Conservation (phyloP, 2,797 vertebrate genomes). For the Champsocephalus esox region DNA sequence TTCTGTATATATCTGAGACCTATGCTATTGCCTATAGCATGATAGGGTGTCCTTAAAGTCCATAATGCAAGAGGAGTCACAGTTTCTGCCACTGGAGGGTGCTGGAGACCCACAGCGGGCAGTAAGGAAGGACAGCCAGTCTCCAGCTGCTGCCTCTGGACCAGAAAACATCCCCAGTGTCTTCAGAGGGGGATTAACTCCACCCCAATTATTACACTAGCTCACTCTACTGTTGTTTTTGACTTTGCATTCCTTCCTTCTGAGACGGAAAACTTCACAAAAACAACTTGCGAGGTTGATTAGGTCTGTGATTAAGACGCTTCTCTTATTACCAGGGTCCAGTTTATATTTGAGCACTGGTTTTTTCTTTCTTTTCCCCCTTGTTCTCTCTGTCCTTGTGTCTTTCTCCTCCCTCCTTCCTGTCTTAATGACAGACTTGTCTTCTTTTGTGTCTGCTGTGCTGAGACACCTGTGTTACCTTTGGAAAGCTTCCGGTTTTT, state of each 20-base stretch:
- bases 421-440: constrained; percentile 61
- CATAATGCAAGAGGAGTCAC: no score
- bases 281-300: not conserved
- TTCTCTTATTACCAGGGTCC: not conserved
- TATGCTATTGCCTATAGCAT: no score
- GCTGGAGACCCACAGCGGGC: not conserved
- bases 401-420: constrained; percentile 39
- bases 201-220: constrained; percentile 19
- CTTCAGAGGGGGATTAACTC: constrained; percentile 29
- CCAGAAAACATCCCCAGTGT: constrained; percentile 37
- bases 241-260: not conserved
- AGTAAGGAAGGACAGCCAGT: constrained; percentile 6
- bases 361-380: not conserved
- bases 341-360: not conserved
- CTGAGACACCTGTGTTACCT: constrained; percentile 37
- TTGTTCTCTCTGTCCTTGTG: not conserved
- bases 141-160: constrained; percentile 45
- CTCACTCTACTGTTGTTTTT: constrained; percentile 4
- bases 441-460: constrained; percentile 47
- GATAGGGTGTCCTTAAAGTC: no score
- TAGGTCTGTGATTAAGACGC: not conserved
- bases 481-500: not conserved
- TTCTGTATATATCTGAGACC: no score
- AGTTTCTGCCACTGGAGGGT: constrained; percentile 47
- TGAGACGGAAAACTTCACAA: constrained; percentile 1